These are phyloP conservation scores for Ariolimax columbianus DNA, from an alignment of 2,888 invertebrate species.

Conservation along the genomic window DNA sequence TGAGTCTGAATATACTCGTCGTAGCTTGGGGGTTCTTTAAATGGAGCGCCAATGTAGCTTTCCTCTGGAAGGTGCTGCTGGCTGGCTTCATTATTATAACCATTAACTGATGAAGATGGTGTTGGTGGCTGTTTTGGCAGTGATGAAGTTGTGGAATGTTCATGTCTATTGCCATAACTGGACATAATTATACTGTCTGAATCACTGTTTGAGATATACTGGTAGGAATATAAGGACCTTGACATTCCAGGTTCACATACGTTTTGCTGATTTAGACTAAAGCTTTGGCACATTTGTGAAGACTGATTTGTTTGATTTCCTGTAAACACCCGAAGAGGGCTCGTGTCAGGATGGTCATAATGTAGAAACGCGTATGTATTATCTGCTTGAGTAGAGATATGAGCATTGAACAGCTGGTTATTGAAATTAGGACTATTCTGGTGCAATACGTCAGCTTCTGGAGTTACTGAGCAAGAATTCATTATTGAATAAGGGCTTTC, in stretches of 20 bases:
- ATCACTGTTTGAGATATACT: not conserved
- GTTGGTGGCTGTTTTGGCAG: not conserved
- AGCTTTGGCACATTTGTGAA: not conserved
- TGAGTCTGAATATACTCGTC: constrained; percentile 45
- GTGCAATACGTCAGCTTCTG: not conserved
- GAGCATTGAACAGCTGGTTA: not conserved
- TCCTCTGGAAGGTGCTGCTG: not conserved
- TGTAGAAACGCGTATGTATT: not conserved
- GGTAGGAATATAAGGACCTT: not conserved
- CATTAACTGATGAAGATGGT: not conserved
- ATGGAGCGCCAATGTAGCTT: not conserved
- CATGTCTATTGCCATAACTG: not conserved
- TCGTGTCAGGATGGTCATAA: not conserved
- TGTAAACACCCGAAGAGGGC: no score
- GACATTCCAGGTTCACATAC: not conserved
- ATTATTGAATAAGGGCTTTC: not conserved
- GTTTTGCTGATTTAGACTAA: not conserved
- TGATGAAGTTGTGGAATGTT: not conserved
- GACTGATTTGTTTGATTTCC: not conserved
- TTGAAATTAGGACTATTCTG: not conserved
- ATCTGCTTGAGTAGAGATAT: not conserved
- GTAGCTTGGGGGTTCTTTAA: constrained; percentile 47
- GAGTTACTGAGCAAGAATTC: not conserved
- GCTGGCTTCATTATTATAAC: not conserved
- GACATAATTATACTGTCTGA: not conserved